Conservation (phyloP, 2,113 vertebrate genomes). For the Zeus faber region DNA sequence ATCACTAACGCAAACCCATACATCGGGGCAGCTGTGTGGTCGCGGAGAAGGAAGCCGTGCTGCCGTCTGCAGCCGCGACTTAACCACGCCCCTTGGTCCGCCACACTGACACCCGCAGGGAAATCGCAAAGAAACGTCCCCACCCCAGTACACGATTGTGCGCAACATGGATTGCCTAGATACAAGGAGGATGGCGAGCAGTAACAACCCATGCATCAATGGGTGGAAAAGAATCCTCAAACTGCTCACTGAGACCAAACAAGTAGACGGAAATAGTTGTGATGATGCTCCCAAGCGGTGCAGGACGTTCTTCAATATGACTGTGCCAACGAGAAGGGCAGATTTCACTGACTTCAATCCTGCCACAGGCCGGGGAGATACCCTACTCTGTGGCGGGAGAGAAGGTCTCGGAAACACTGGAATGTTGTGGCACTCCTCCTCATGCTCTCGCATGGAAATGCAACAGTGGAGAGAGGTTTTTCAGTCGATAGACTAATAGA, state of each 20-base stretch:
- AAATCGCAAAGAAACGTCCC: too few species aligned
- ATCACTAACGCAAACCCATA: too few species aligned
- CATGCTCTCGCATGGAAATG: background rate
- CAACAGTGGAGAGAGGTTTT: slow-evolving; percentile 2
- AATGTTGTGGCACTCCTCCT: background rate
- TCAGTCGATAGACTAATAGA: background rate
- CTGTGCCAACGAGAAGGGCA: slow-evolving; percentile 2
- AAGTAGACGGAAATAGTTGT: too few species aligned
- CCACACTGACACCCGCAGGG: too few species aligned
- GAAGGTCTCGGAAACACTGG: background rate
- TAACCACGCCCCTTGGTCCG: too few species aligned
- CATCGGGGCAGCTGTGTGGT: too few species aligned
- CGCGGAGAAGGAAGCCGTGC: too few species aligned
- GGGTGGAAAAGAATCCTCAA: background rate
- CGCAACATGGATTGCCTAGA: background rate
- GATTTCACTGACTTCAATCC: background rate
- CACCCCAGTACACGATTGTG: too few species aligned
- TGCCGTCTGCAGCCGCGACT: too few species aligned
- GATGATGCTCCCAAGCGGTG: background rate
- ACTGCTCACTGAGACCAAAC: background rate
- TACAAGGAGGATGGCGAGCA: background rate
- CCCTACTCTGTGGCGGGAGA: background rate
- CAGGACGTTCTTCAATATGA: background rate
- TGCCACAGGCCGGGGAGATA: too few species aligned
- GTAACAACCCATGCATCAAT: too few species aligned